A percentile compares a stretch with the other conserved stretches of the same genome.
These are phyloP conservation scores for Amphiprion clarkii DNA, from an alignment of 2,797 vertebrate genomes.

Conservation along the genomic window DNA sequence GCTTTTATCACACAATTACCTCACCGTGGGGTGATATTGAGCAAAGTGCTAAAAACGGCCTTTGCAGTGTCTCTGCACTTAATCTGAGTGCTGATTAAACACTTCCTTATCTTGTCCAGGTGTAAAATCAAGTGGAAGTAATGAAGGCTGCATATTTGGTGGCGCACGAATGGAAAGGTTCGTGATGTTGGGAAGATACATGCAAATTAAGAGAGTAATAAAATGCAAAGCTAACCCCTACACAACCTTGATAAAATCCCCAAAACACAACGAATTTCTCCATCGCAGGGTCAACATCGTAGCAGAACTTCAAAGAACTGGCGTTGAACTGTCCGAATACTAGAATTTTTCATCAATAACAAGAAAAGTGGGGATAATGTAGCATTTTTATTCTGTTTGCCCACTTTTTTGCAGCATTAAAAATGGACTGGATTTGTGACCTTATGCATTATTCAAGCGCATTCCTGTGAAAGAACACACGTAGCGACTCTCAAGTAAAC, in stretches of 20 bases:
- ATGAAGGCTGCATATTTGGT: conserved; percentile 31
- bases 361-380: not conserved
- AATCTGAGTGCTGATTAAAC: conserved; percentile 45
- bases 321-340: not conserved
- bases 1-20: conserved; percentile 53
- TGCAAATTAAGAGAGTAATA: conserved; percentile 17
- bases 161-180: conserved; percentile 12
- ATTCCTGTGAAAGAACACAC: conserved; percentile 27
- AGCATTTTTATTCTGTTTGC: conserved; percentile 4
- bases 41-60: conserved; percentile 26
- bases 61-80: conserved; percentile 28
- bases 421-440: conserved; percentile 49
- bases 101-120: conserved; percentile 46
- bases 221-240: not conserved
- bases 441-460: conserved; percentile 54
- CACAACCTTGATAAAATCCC: conserved; percentile 2
- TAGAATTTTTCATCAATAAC: not conserved
- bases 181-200: conserved; percentile 6
- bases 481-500: conserved; percentile 31
- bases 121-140: conserved; percentile 44
- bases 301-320: not conserved
- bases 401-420: conserved; percentile 43
- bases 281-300: too few relatives aligned
- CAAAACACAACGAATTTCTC: not conserved
- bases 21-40: conserved; percentile 33